Conservation (phyloP, 2,888 invertebrate genomes). For the Bruchidius siliquastri region DNA sequence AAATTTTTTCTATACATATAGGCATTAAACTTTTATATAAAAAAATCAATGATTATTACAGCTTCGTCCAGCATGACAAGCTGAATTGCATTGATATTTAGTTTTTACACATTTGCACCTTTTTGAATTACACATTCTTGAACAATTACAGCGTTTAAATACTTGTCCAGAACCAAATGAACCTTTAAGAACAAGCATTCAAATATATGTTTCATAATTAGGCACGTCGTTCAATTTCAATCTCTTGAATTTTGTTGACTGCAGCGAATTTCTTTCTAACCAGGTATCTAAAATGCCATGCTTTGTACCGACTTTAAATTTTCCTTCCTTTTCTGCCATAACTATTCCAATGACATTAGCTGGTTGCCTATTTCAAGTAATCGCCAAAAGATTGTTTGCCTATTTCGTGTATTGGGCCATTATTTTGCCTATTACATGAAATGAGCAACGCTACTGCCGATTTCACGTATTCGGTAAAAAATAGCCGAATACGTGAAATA, state of each 20-base stretch:
- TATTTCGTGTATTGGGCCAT: too few species aligned
- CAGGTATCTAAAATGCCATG: background rate
- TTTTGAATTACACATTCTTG: conserved; percentile 1
- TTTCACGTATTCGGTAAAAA: too few species aligned
- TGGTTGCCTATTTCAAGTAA: too few species aligned
- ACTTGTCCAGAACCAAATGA: conserved; percentile 2
- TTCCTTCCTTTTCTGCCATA: conserved; percentile 1
- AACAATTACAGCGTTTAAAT: background rate
- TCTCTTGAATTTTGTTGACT: background rate
- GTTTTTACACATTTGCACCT: conserved; percentile 4
- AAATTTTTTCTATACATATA: too few species aligned
- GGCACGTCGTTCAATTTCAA: conserved; percentile 3
- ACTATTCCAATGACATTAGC: background rate
- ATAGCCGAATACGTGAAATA: too few species aligned
- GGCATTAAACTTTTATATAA: background rate
- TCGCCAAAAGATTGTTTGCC: too few species aligned
- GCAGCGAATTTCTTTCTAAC: conserved; percentile 1
- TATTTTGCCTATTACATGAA: too few species aligned
- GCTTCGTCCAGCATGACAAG: conserved; percentile 1
- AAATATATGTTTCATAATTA: conserved; percentile 3
- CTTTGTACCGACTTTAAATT: background rate
- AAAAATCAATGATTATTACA: background rate
- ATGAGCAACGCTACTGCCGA: too few species aligned
- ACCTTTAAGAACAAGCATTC: conserved; percentile 2
- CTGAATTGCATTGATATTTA: conserved; percentile 5